Base-by-base conservation (phyloP, 2,888 invertebrate genomes). In the Drosophila algonquin region DNA sequence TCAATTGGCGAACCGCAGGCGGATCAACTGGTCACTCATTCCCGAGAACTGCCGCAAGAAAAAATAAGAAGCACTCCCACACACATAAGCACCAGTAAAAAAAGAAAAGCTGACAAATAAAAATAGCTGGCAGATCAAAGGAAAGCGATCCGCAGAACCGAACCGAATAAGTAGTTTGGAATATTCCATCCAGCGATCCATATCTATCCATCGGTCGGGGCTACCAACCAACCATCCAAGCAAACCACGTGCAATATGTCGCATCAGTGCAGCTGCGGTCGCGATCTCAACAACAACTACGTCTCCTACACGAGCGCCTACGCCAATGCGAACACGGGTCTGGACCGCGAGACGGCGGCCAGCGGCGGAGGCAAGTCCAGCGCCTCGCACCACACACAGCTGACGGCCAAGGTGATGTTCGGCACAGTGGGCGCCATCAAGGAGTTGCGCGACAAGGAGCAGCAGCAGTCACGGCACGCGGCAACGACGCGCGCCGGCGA, bases 341-440 rank as follows among this genome's bases (percentile, higher is more conserved):
- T 91, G 77, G 91, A 91, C 85, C 91, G 91, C 64, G 91, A 91
- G 52, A 77, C 90, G 55, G 89, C 87, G 58, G 75, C 84, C 47
- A 79, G 77, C 58, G 69, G 75, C n/a, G 67, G 76, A 58, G 70
- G 69, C 69, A 83, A 83, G 55, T 69, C 75, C 64, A 64, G 69
- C 47, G 72, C 76, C n/a, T 73, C 87, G 40, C 80, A 86, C 64
- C 90, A 90, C 69, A 89, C 91, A 55, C 91, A 95, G 93, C 94
- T 95, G 91, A 95, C 95, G 80, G 95, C 95, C 91, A 95, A 95
- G 93, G 95, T 95, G 75, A 94, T 95, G 91, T 95, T 95, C 91
- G 95, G 95, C 73, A 95, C 95, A 82, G 95, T 95, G 90, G 94
- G 95, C 76, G 94, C 95, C 90, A 95, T 95, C 93, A 95, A 95